phyloP scores from a whole-genome alignment of 2,888 invertebrate genomes.

The Clistopyga incitator region DNA sequence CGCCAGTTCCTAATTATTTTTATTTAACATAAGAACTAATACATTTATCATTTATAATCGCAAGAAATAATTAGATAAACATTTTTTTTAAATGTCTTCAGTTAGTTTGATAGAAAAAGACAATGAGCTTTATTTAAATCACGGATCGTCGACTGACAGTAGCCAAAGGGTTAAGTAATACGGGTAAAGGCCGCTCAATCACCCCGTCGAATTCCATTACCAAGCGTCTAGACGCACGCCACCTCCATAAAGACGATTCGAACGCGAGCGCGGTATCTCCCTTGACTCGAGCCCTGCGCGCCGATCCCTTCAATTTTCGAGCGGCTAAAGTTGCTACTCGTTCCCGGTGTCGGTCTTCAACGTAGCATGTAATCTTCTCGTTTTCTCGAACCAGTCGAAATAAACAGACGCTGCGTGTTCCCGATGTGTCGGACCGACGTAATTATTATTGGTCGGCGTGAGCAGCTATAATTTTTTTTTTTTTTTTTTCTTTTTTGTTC shows the following conservation, averaged over 20 bases:
- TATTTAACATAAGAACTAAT: not conserved
- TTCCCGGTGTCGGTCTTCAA: slow-evolving; percentile 44
- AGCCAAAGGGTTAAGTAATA: slow-evolving; percentile 24
- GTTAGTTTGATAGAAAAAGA: not conserved
- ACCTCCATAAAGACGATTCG: slow-evolving; percentile 44
- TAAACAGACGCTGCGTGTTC: slow-evolving; percentile 42
- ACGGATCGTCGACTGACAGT: not conserved
- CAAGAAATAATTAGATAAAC: too few species aligned
- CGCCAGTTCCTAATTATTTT: not conserved
- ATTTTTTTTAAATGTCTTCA: too few species aligned
- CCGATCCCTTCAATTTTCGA: slow-evolving; percentile 62
- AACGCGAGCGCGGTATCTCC: slow-evolving; percentile 43
- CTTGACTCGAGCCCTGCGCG: slow-evolving; percentile 28
- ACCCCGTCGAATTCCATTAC: slow-evolving; percentile 46
- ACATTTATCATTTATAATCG: not conserved
- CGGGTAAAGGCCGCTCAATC: slow-evolving; percentile 20
- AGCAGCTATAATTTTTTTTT: slow-evolving; percentile 51
- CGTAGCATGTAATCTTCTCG: slow-evolving; percentile 64
- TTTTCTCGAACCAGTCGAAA: slow-evolving; percentile 60
- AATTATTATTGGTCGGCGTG: slow-evolving; percentile 67
- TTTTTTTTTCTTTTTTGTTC: slow-evolving; percentile 29
- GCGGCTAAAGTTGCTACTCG: slow-evolving; percentile 54
- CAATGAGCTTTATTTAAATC: not conserved
- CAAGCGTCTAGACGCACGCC: slow-evolving; percentile 41
- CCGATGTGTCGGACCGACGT: slow-evolving; percentile 61